A percentile compares a stretch with the other conserved stretches of the same genome.
Evolutionary conservation across 2,113 vertebrate species (phyloP).

Genomic region (Barbus barbus): DNA sequence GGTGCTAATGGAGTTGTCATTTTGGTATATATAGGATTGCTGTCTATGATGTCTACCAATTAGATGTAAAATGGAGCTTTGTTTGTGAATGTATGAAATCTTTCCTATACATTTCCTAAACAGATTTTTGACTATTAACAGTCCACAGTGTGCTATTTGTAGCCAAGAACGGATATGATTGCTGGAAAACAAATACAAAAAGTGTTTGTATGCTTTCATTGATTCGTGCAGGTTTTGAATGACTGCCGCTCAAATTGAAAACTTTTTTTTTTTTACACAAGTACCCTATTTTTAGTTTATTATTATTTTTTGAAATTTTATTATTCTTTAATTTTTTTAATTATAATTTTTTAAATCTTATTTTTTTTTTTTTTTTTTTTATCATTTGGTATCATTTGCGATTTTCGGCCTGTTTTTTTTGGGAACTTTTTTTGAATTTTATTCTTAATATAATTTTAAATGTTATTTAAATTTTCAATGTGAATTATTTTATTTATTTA

Average conservation of each 20-base stretch:
- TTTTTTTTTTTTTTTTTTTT: too few species aligned
- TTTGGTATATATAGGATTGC: neutral
- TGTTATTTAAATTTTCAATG: too few species aligned
- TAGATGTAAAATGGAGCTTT: neutral
- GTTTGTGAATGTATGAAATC: neutral
- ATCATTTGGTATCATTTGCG: too few species aligned
- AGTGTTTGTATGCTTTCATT: neutral
- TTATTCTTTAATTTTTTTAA: too few species aligned
- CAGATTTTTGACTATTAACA: neutral
- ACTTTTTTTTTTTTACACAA: too few species aligned
- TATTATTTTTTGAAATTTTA: too few species aligned
- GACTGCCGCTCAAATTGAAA: neutral
- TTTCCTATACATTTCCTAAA: neutral
- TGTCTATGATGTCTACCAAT: neutral
- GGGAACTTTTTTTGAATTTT: too few species aligned
- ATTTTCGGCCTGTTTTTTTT: too few species aligned
- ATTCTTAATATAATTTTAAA: too few species aligned
- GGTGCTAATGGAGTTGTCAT: conserved; percentile 10
- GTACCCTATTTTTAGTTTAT: too few species aligned
- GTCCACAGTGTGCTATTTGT: neutral
- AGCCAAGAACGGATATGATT: neutral
- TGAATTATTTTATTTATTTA: too few species aligned
- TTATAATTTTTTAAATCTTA: too few species aligned
- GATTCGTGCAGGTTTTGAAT: neutral
- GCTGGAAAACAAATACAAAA: neutral